Evolutionary conservation across 2,888 invertebrate genomes (phyloP).

Genomic region (Chamaedrilus cognettii): DNA sequence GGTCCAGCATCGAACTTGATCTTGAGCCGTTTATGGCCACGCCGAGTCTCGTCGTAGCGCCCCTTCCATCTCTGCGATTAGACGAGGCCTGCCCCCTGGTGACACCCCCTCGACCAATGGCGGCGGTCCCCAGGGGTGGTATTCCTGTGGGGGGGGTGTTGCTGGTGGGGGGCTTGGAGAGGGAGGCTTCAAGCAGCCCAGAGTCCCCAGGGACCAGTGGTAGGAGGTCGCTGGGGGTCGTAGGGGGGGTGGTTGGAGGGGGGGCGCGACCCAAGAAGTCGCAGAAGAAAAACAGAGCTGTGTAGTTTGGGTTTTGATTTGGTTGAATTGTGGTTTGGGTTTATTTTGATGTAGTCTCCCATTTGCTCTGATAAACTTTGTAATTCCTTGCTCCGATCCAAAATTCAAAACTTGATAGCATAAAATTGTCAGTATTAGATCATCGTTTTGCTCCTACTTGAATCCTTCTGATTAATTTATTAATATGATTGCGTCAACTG

Average conservation of each 20-base stretch:
- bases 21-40: conserved; percentile 1
- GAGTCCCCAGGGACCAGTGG: conserved; percentile 29
- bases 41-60: background rate
- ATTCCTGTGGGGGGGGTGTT: background rate
- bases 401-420: background rate
- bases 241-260: background rate
- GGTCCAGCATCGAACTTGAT: conserved; percentile 20
- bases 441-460: no score
- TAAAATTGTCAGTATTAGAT: no score
- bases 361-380: no score
- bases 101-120: background rate
- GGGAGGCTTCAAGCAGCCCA: conserved; percentile 18
- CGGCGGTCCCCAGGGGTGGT: background rate
- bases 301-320: no score
- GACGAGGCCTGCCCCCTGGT: background rate
- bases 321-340: no score
- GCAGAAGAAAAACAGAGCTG: conserved; percentile 20
- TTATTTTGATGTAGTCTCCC: no score
- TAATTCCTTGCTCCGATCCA: no score
- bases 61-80: background rate
- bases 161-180: no score
- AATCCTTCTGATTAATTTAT: no score
- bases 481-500: no score
- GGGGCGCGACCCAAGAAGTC: conserved; percentile 32
- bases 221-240: conserved; percentile 4